Evolutionary conservation across 1,140 invertebrate species (phyloP), one percentile per base, ranked within the genome.

Genomic region (Orius insidiosus): DNA sequence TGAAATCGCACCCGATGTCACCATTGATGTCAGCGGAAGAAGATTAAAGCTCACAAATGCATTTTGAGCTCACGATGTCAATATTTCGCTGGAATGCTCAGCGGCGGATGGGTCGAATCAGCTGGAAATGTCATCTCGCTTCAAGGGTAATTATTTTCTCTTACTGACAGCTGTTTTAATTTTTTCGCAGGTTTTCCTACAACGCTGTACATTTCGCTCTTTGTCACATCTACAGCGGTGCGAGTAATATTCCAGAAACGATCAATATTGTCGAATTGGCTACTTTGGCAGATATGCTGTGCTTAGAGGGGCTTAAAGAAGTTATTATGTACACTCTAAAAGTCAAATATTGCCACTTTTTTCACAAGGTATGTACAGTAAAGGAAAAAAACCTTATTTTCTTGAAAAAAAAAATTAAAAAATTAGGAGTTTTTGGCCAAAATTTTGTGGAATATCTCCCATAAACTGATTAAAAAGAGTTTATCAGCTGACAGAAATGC

Each of bases 181-280:
- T 56, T 54, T 52, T 48, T 68, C 68, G 13, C 60, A 81, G 78
- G 24, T 80, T 82, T 60, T 84, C 80, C 2, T 85, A 82, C 50
- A 76, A 76, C 46, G 76, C 79, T 1, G 80, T 90, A 1, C 81
- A 89, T 61, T 90, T 92, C 66, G 80, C 85, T 0, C 60, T 94
- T 39, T 85, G 86, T 54, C 87, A 92, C 60, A 86, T 94, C 40
- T 94, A 94, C 55, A 88, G 85, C 52, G 88, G 87, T 3, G 77
- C 83, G 11, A 80, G 80, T 36, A 78, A 82, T 53, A 75, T 88
- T 51, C 83, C 84, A 0, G 81, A 87, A 53, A 73, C 76, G 1
- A 80, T 89, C 47, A 81, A 80, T 58, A 74, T 94, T 19, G 76
- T 85, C 38, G 86, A 92, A 61, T 60, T 93, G 45, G 80, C 86